Base-by-base conservation (phyloP, 2,888 invertebrate genomes). In the Sarcophaga caerulescens region DNA sequence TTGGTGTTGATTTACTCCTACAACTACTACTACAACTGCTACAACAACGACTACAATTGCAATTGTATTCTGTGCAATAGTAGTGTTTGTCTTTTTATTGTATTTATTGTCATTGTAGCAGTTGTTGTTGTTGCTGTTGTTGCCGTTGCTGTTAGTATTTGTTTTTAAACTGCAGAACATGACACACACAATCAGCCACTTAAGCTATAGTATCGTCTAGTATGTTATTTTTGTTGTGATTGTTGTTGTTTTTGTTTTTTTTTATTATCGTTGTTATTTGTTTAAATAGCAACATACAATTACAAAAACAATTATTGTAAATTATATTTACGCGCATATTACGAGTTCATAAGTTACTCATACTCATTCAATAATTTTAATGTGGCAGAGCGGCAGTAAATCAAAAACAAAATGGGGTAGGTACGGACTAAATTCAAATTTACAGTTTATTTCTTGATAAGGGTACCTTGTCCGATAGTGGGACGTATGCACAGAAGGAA, bases 271-370 rank as follows among this genome's bases (percentile, higher is more conserved):
- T 78, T 81, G 60, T 74, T 83, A 23, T 75, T 83, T 84, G 73
- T 83, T 59, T 65, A 71, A 76, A 70, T 73, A 81, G 76, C 69
- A 78, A 77, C 81, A 84, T 86, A 84, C 86, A 84, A 86, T 86
- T 84, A 84, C 84, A 86, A 84, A 81, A 86, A 86, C 86, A 84
- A 86, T 86, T 86, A 86, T 75, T 81, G 78, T 84, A 81, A 86
- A 84, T 84, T 86, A 84, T 84, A 86, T 84, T 84, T 86, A 86
- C 86, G 86, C 86, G 86, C 81, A 78, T 80, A 75, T 75, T 70
- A 84, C 57, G 70, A 84, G 83, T 86, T 86, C 81, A 86, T 85
- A 83, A 85, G 60, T 83, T 57, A 74, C 73, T 73, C 79, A 68
- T 71, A 82, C 79, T 77, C 35, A 35, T 2, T 69, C 11, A 57